Evolutionary conservation across 2,113 vertebrate species (phyloP).

Genomic region (Camelus dromedarius): DNA sequence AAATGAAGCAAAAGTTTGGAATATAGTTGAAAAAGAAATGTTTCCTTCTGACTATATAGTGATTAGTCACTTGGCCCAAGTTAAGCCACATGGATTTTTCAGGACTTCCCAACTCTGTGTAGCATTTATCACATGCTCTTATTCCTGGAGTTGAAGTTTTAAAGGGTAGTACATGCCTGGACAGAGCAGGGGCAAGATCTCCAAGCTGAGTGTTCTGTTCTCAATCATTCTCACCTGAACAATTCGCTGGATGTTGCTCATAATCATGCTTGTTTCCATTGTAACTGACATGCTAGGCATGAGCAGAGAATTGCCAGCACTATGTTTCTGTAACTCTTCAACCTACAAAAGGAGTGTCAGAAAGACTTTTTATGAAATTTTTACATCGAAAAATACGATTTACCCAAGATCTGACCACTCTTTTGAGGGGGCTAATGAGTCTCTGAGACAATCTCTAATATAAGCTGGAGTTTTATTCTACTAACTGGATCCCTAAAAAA

Average conservation of each 20-base stretch:
- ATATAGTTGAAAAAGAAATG: conserved; percentile 20
- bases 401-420: neutral
- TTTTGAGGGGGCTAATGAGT: neutral
- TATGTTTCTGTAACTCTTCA: conserved; percentile 93
- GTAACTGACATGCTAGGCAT: conserved; percentile 90
- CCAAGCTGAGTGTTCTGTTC: neutral
- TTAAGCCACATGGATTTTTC: conserved; percentile 47
- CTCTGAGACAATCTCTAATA: neutral
- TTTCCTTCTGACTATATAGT: neutral
- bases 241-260: conserved; percentile 97
- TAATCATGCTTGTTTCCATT: conserved; percentile 97
- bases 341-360: conserved; percentile 87
- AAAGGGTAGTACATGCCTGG: neutral
- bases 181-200: neutral
- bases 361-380: neutral
- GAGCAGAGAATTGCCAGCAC: conserved; percentile 83
- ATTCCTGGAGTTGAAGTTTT: neutral
- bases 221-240: conserved; percentile 90
- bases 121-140: neutral
- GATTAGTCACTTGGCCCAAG: neutral
- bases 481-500: conserved; percentile 20
- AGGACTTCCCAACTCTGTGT: neutral
- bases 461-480: neutral
- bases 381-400: conserved; percentile 11
- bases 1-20: conserved; percentile 46